A percentile compares a stretch with the other conserved stretches of the same genome.
Evolutionary conservation across 2,888 invertebrate species (phyloP).

Genomic region (Desoria tigrina): DNA sequence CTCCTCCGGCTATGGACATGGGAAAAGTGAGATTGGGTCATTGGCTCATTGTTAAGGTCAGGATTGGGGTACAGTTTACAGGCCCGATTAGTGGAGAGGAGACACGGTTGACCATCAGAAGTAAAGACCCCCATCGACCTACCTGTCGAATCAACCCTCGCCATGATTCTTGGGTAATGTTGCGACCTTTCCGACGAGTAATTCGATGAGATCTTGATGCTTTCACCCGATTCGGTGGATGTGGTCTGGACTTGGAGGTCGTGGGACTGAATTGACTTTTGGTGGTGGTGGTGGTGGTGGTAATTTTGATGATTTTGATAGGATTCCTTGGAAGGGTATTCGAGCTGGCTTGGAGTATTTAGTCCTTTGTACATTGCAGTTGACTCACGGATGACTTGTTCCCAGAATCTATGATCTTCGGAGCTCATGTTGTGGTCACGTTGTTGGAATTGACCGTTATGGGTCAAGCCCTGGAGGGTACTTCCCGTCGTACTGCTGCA

Average conservation of each 20-base stretch:
- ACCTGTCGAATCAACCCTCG: slow-evolving; percentile 7
- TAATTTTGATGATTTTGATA: too few species aligned
- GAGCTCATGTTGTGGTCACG: not conserved
- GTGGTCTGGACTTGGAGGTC: too few species aligned
- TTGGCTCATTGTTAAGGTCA: not conserved
- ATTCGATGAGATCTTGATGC: too few species aligned
- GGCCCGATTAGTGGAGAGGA: not conserved
- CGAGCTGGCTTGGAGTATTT: not conserved
- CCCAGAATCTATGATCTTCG: slow-evolving; percentile 11
- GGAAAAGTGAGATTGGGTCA: not conserved
- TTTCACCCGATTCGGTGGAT: too few species aligned
- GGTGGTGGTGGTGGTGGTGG: too few species aligned
- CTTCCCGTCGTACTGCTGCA: not conserved
- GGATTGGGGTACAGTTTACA: not conserved
- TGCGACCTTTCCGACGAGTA: not conserved
- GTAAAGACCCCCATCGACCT: slow-evolving; percentile 10
- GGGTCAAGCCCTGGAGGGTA: not conserved
- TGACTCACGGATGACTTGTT: slow-evolving; percentile 11
- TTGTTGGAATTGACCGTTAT: too few species aligned
- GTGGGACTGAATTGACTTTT: too few species aligned
- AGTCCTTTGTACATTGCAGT: slow-evolving; percentile 10
- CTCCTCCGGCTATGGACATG: too few species aligned
- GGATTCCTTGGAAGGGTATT: too few species aligned
- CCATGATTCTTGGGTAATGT: not conserved
- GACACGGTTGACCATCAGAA: slow-evolving; percentile 10